Evolutionary conservation across 2,888 invertebrate species (phyloP), one percentile per base, ranked within the genome.

Genomic region (Cancer borealis): DNA sequence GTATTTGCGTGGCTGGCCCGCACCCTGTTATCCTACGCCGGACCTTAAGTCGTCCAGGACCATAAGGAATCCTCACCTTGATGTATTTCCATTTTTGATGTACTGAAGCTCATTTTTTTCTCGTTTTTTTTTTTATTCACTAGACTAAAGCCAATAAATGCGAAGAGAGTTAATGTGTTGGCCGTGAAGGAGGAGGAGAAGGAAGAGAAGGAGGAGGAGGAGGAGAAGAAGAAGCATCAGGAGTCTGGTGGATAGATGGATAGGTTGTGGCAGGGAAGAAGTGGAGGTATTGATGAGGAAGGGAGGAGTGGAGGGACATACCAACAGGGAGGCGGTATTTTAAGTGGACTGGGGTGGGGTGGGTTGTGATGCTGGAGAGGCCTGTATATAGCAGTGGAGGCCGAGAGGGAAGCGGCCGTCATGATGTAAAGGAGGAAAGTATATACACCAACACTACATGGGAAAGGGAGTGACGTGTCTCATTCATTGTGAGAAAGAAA

Each of bases 1-100:
- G 79, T 79, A 21, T 79, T 30, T 79, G 79, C 21, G 79, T 79
- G 79, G 4, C 73, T 17, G 73, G 73, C 73, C 73, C 73, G 73
- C 73, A 26, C 73, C 73, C 73, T 73, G 73, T n/a, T 73, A 73
- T 73, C 73, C 73, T 26, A 73, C 73, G 73, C 73, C n/a, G 73
- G n/a, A 21, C n/a, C n/a, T 54, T 54, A 54, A 54, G 54, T 54
- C 54, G 54, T 54, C 54, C 17, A 17, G 54, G 12, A 54, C 54
- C 54, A 54, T 54, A 54, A 54, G 3, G 54, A 54, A 12, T 54
- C 54, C 54, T 54, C 54, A 17, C 54, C 54, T 17, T 54, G 17
- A 17, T 54, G 54, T 54, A 54, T 26, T 73, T 73, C 73, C 73
- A 73, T 73, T 73, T 73, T 21, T 73, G 73, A 73, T 21, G 73